Conservation (phyloP, 2,113 vertebrate genomes). For the Rhinopomastus cyanomelas region DNA sequence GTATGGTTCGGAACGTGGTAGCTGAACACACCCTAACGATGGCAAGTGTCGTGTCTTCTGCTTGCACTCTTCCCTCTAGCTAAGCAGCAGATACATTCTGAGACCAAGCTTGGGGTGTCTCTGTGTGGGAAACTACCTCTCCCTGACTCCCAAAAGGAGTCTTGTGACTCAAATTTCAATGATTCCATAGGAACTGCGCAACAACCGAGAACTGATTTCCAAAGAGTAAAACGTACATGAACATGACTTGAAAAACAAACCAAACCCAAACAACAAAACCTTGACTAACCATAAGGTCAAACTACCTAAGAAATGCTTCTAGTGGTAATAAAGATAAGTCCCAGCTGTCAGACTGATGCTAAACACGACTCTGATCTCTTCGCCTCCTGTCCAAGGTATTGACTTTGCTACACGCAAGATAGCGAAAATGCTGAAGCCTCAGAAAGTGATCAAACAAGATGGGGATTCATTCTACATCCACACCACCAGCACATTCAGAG, state of each 20-base stretch:
- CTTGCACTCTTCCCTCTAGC: background rate
- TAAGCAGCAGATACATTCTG: background rate
- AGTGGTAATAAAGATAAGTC: background rate
- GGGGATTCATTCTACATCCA: slow-evolving; percentile 79
- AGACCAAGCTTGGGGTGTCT: background rate
- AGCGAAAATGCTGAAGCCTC: slow-evolving; percentile 80
- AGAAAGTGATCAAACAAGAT: slow-evolving; percentile 84
- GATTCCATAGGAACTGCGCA: background rate
- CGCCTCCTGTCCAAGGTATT: slow-evolving; percentile 74
- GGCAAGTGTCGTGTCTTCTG: background rate
- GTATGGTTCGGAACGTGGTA: background rate
- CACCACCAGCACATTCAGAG: slow-evolving; percentile 80
- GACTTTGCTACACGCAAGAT: slow-evolving; percentile 80
- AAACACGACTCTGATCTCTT: background rate
- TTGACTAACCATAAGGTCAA: background rate
- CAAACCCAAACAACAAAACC: background rate
- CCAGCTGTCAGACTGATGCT: background rate
- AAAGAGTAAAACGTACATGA: background rate
- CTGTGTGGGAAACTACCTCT: background rate
- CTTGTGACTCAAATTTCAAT: background rate
- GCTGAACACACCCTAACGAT: background rate
- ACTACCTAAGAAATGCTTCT: background rate
- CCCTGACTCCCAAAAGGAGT: background rate
- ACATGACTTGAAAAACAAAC: background rate
- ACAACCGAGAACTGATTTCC: background rate